These are phyloP conservation scores for Eleutherodactylus coqui DNA, from an alignment of 2,797 vertebrate genomes.

Conservation along the genomic window DNA sequence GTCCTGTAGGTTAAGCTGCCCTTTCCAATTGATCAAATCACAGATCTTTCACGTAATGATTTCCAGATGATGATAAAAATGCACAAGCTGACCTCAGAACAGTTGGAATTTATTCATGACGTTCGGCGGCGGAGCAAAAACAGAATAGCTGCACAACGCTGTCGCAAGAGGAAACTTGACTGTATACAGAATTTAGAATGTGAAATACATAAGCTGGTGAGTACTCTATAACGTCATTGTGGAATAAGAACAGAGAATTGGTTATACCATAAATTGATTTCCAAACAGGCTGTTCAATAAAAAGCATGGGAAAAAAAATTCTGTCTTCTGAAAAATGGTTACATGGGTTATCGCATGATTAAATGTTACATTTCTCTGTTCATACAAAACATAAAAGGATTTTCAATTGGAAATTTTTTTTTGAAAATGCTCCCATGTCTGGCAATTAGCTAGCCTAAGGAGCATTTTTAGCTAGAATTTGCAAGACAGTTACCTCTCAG, in stretches of 20 bases:
- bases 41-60: slow-evolving; percentile 98
- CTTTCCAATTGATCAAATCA: slow-evolving; percentile 99
- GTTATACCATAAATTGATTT: neutral
- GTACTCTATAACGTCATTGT: slow-evolving; percentile 62
- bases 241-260: neutral
- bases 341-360: too few species aligned
- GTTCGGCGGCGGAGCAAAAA: slow-evolving; percentile 96
- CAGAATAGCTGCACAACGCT: slow-evolving; percentile 95
- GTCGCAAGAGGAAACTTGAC: slow-evolving; percentile 97
- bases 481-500: too few species aligned
- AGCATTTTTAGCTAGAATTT: too few species aligned
- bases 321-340: too few species aligned
- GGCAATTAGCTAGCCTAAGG: too few species aligned
- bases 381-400: too few species aligned
- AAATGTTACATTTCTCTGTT: too few species aligned
- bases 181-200: slow-evolving; percentile 98
- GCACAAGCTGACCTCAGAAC: slow-evolving; percentile 98
- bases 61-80: slow-evolving; percentile 99
- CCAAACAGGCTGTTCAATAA: too few species aligned
- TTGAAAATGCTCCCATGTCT: too few species aligned
- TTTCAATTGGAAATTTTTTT: too few species aligned
- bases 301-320: too few species aligned
- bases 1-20: slow-evolving; percentile 93
- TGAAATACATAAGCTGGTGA: slow-evolving; percentile 96
- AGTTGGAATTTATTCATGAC: slow-evolving; percentile 98